Evolutionary conservation across 2,888 invertebrate genomes (phyloP).

Genomic region (Pasiphila rectangulata): DNA sequence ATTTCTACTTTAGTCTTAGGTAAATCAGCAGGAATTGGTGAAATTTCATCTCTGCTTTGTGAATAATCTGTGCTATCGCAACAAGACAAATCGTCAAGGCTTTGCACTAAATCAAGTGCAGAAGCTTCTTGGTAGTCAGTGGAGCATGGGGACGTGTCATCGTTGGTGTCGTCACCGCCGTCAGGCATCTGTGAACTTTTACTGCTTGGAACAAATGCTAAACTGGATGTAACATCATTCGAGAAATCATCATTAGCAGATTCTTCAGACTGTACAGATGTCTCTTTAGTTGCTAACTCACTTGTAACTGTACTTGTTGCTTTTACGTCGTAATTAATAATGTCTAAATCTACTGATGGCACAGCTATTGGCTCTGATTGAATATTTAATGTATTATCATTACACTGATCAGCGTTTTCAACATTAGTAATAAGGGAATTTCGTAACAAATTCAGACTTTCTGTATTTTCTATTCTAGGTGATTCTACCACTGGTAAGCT

Average conservation of each 20-base stretch:
- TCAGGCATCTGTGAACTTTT: constrained; percentile 63
- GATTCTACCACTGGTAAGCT: constrained; percentile 63
- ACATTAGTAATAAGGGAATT: constrained; percentile 35
- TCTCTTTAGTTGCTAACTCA: constrained; percentile 52
- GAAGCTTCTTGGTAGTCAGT: constrained; percentile 77
- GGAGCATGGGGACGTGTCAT: constrained; percentile 72
- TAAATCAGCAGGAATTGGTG: constrained; percentile 25
- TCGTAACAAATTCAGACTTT: constrained; percentile 35
- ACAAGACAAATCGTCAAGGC: constrained; percentile 66
- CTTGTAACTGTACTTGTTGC: constrained; percentile 39
- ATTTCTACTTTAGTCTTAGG: constrained; percentile 33
- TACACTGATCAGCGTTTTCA: constrained; percentile 37
- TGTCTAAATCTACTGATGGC: constrained; percentile 36
- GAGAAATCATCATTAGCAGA: constrained; percentile 72
- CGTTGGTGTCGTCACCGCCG: constrained; percentile 66
- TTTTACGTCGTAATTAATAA: constrained; percentile 55
- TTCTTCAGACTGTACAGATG: constrained; percentile 63
- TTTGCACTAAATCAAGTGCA: constrained; percentile 66
- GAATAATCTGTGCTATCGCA: constrained; percentile 72
- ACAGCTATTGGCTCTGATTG: constrained; percentile 29
- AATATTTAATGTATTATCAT: constrained; percentile 19
- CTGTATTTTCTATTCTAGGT: constrained; percentile 46
- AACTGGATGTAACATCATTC: constrained; percentile 71
- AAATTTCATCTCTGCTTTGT: constrained; percentile 68
- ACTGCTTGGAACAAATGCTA: constrained; percentile 73